Evolutionary conservation across 2,797 vertebrate species (phyloP).

Genomic region (Enoplosus armatus): DNA sequence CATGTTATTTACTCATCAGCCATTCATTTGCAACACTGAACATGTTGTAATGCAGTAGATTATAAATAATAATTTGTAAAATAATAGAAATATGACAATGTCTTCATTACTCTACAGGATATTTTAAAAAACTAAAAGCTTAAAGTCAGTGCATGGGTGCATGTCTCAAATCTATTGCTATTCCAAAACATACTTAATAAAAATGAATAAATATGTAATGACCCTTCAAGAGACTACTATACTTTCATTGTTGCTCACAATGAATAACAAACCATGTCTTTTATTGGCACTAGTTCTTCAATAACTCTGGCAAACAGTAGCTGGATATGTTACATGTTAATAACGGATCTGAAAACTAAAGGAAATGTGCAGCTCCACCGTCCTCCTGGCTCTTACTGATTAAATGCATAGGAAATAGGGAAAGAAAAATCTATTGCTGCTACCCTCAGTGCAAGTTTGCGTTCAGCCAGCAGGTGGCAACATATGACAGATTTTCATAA

Average conservation of each 20-base stretch:
- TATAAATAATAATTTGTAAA: neutral
- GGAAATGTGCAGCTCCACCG: neutral
- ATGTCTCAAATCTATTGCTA: neutral
- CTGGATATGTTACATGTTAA: neutral
- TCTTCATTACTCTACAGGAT: neutral
- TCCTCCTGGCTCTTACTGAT: neutral
- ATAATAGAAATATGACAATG: neutral
- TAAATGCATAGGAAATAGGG: neutral
- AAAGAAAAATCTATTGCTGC: too few relatives aligned
- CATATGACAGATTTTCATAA: constrained; percentile 9
- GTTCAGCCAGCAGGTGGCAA: constrained; percentile 56
- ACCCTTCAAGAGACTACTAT: too few relatives aligned
- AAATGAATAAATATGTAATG: neutral
- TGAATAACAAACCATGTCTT: neutral
- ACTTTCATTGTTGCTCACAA: neutral
- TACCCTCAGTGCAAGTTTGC: neutral
- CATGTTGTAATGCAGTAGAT: neutral
- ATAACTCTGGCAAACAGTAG: neutral
- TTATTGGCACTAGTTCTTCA: neutral
- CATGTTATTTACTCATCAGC: neutral
- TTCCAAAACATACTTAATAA: neutral
- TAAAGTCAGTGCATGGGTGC: neutral
- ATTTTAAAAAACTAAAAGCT: neutral
- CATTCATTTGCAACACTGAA: neutral
- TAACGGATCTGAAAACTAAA: neutral